Conservation (phyloP, 92 coral and sea anemone genomes). For the Epizoanthus fatuus region DNA sequence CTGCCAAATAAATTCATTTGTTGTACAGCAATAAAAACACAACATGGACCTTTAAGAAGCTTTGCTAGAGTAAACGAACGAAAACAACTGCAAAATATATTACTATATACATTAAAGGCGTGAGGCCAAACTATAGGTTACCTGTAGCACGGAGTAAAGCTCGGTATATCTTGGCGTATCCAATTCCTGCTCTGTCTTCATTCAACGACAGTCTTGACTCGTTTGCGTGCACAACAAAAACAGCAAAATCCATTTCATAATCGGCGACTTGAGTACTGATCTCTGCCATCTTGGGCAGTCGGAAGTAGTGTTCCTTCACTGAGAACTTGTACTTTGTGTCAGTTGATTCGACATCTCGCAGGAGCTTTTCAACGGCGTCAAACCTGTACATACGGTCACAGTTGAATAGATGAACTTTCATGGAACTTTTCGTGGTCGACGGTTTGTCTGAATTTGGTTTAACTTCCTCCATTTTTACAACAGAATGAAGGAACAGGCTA, state of each 20-base stretch:
- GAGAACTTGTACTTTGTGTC: conserved; percentile 20
- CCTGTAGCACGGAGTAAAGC: conserved; percentile 55
- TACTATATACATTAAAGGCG: not conserved
- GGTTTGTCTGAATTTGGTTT: not conserved
- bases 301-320: conserved; percentile 34
- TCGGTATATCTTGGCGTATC: conserved; percentile 64
- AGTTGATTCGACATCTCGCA: conserved; percentile 38
- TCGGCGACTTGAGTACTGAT: conserved; percentile 8
- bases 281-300: conserved; percentile 49
- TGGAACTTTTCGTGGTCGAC: not conserved
- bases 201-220: conserved; percentile 71
- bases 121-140: not conserved
- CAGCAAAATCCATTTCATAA: conserved; percentile 62
- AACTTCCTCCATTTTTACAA: conserved; percentile 6
- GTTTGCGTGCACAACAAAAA: conserved; percentile 77
- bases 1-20: too few relatives aligned
- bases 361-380: conserved; percentile 52
- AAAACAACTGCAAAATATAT: too few relatives aligned
- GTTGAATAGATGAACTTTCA: conserved; percentile 75
- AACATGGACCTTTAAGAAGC: too few relatives aligned
- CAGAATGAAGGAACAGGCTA: not conserved
- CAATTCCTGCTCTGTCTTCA: conserved; percentile 74
- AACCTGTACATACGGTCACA: conserved; percentile 78
- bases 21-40: too few relatives aligned
- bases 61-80: too few relatives aligned